Percentiles rank a stretch among this genome's conserved stretches.
These are phyloP conservation scores for Tromatobia lineatoria DNA, from an alignment of 2,888 invertebrate species.

Conservation along the genomic window DNA sequence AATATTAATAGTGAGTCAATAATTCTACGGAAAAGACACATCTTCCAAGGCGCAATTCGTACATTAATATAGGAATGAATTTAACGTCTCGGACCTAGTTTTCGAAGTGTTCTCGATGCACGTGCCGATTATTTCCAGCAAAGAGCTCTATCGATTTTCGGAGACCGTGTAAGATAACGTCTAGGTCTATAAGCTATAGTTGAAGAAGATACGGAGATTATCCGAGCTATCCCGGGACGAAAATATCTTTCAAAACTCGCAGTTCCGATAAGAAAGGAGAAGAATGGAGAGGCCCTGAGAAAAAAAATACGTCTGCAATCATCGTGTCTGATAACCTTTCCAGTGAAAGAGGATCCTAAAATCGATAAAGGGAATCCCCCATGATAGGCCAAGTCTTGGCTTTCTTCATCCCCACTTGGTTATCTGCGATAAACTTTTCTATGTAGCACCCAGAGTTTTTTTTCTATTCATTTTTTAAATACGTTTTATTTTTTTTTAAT, in stretches of 20 bases:
- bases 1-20: neutral
- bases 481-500: neutral
- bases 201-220: conserved; percentile 25
- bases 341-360: conserved; percentile 56
- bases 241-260: conserved; percentile 37
- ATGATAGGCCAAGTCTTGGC: conserved; percentile 23
- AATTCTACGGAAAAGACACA: neutral
- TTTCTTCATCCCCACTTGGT: conserved; percentile 29
- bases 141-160: conserved; percentile 6
- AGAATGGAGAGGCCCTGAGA: neutral
- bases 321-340: conserved; percentile 71
- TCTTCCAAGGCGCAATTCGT: neutral
- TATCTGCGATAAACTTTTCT: conserved; percentile 52
- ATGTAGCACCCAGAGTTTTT: neutral
- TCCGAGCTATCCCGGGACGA: conserved; percentile 31
- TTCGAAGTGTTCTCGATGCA: neutral
- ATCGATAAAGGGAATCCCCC: conserved; percentile 66
- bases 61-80: neutral
- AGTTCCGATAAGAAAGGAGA: conserved; percentile 46
- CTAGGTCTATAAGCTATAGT: conserved; percentile 19
- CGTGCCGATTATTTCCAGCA: neutral
- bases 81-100: neutral
- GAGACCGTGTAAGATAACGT: neutral
- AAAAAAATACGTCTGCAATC: conserved; percentile 66
- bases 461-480: neutral